A percentile compares a stretch with the other conserved stretches of the same genome.
These are phyloP conservation scores for Dasypolia templi DNA, from an alignment of 2,888 invertebrate species.

Conservation along the genomic window DNA sequence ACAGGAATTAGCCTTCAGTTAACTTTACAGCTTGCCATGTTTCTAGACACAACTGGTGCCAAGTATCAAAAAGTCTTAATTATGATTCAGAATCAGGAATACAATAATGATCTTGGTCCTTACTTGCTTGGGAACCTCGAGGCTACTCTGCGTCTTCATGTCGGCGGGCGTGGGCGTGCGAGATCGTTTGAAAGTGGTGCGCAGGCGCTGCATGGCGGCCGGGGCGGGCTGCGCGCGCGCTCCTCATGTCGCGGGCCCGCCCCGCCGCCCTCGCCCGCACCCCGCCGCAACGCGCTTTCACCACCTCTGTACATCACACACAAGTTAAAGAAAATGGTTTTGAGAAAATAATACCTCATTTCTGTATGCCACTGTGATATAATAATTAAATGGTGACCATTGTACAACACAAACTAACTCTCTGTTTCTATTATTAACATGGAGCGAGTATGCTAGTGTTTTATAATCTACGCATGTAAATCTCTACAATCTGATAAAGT, in stretches of 20 bases:
- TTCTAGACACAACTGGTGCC: not conserved
- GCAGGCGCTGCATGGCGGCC: conserved; percentile 93
- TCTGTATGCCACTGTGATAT: conserved; percentile 56
- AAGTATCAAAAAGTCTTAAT: not conserved
- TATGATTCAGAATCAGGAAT: not conserved
- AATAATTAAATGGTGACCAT: not conserved
- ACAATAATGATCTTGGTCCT: not conserved
- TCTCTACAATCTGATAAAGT: conserved; percentile 2
- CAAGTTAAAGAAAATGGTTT: not conserved
- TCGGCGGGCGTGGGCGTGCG: conserved; percentile 97
- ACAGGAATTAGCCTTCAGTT: too few relatives aligned
- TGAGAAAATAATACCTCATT: not conserved
- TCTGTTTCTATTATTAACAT: not conserved
- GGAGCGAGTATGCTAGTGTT: not conserved
- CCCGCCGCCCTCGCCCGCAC: conserved; percentile 83
- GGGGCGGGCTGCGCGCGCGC: conserved; percentile 87
- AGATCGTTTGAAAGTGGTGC: conserved; percentile 96
- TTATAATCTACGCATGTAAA: not conserved
- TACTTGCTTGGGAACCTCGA: conserved; percentile 96
- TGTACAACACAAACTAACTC: not conserved
- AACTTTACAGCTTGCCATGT: not conserved
- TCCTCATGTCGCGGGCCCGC: conserved; percentile 86
- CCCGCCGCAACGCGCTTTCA: conserved; percentile 72
- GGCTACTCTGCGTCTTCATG: conserved; percentile 97
- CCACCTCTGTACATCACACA: conserved; percentile 67